These are phyloP conservation scores for Elgaria multicarinata DNA, from an alignment of 2,113 vertebrate genomes.

Conservation along the genomic window DNA sequence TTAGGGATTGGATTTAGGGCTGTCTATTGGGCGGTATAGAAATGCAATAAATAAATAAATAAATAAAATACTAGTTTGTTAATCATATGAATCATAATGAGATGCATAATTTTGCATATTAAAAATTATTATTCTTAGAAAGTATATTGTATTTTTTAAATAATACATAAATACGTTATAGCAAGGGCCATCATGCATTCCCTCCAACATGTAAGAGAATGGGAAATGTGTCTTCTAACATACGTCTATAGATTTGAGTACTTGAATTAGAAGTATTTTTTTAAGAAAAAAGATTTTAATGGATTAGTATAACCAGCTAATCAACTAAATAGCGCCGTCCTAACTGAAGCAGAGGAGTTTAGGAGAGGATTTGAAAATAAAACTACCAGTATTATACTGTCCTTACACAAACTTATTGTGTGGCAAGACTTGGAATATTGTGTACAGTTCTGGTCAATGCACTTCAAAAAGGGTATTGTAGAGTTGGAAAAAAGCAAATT, in stretches of 20 bases:
- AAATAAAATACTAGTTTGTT: neutral
- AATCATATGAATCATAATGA: neutral
- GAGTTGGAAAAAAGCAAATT: too few species aligned
- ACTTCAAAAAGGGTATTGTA: too few species aligned
- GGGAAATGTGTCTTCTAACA: neutral
- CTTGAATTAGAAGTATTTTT: too few species aligned
- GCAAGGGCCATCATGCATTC: neutral
- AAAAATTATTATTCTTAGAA: neutral
- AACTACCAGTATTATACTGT: too few species aligned
- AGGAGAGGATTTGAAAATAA: too few species aligned
- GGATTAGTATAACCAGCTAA: neutral
- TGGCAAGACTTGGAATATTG: too few species aligned
- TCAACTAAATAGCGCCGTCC: neutral
- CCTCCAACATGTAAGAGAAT: neutral
- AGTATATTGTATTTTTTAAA: neutral
- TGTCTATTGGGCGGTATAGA: too few species aligned
- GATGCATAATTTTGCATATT: neutral
- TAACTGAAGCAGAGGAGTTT: slow-evolving; percentile 30
- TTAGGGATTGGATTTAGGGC: neutral
- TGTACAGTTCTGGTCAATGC: too few species aligned
- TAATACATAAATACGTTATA: neutral
- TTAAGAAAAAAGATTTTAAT: too few species aligned
- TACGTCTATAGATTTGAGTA: too few species aligned
- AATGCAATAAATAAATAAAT: too few species aligned
- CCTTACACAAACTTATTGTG: too few species aligned